phyloP scores from a whole-genome alignment of 2,113 vertebrate genomes.

The Callorhinus ursinus region DNA sequence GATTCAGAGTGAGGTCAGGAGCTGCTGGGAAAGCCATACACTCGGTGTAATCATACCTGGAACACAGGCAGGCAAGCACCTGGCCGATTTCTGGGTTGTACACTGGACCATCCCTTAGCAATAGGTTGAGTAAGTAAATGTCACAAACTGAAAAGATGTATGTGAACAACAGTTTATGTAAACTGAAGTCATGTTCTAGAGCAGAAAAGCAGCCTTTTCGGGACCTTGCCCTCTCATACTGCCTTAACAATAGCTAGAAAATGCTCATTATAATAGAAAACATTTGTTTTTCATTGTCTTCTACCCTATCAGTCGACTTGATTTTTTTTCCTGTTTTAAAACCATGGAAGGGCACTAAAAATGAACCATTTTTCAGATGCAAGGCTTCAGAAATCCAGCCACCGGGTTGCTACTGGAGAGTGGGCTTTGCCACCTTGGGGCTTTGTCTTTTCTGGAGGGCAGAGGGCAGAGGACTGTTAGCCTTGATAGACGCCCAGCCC shows the following conservation, averaged over 20 bases:
- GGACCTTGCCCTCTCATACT: not conserved
- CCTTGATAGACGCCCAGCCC: too few relatives aligned
- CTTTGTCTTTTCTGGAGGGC: not conserved
- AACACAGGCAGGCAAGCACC: not conserved
- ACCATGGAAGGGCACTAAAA: not conserved
- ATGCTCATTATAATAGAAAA: conserved; percentile 16
- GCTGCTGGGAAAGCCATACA: not conserved
- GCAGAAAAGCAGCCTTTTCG: not conserved
- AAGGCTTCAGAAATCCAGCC: not conserved
- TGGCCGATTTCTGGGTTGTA: not conserved
- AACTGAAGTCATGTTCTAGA: not conserved
- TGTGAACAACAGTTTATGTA: rapidly evolving
- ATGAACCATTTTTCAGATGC: conserved; percentile 35
- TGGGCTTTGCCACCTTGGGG: not conserved
- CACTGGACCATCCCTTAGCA: not conserved
- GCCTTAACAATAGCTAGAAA: not conserved
- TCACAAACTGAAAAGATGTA: not conserved
- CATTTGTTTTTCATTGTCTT: conserved; percentile 32
- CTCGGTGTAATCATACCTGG: not conserved
- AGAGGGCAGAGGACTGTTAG: not conserved
- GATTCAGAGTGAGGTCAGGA: not conserved
- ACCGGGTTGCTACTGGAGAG: not conserved
- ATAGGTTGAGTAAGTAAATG: not conserved
- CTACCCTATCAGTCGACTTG: not conserved
- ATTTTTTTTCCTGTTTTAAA: not conserved